Conservation (phyloP, 2,113 vertebrate genomes). For the Acinonyx jubatus region DNA sequence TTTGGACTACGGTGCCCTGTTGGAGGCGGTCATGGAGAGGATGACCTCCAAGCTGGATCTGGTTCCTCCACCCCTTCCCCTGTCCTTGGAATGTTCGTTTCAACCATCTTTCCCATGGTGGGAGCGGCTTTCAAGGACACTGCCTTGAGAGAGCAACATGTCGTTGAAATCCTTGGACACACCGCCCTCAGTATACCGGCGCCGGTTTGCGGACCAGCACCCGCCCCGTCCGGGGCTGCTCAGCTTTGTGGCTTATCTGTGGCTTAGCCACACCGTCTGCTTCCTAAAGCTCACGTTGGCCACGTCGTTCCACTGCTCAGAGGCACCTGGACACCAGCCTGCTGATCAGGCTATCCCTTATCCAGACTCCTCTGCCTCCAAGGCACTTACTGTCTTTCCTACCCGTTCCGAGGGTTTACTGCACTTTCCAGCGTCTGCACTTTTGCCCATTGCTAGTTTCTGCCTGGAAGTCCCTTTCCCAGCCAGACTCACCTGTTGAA, state of each 20-base stretch:
- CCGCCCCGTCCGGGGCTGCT: not conserved
- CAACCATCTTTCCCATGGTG: not conserved
- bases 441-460: not conserved
- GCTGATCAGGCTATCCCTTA: not conserved
- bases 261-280: not conserved
- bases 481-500: not conserved
- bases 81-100: not conserved
- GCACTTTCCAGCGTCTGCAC: not conserved
- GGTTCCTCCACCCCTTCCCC: not conserved
- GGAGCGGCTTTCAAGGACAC: not conserved
- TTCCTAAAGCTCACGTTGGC: not conserved
- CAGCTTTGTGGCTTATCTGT: not conserved
- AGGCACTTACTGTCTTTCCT: not conserved
- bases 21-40: not conserved
- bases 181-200: not conserved
- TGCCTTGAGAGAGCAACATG: not conserved
- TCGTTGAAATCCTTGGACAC: not conserved
- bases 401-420: no score
- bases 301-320: rapidly evolving
- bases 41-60: not conserved
- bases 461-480: not conserved
- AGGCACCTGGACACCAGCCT: not conserved
- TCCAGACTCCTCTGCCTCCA: not conserved
- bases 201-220: not conserved
- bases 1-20: not conserved